Evolutionary conservation across 2,888 invertebrate species (phyloP).

Genomic region (Stenotaenia linearis): DNA sequence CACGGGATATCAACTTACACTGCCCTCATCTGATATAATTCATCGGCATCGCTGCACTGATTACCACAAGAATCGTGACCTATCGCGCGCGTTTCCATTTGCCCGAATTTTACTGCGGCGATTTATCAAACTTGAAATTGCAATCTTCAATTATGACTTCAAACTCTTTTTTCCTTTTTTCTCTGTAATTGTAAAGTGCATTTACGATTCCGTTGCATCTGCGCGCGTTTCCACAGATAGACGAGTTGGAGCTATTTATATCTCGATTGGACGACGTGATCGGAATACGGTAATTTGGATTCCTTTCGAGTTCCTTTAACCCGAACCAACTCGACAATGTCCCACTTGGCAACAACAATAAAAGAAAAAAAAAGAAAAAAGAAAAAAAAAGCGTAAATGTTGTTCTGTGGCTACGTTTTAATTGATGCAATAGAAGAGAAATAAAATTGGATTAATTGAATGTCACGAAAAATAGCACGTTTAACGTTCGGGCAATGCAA

Average conservation of each 20-base stretch:
- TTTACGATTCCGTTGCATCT: not conserved
- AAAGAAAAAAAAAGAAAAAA: not conserved
- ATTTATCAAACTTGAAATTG: not conserved
- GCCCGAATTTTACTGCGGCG: not conserved
- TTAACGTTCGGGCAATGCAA: no score
- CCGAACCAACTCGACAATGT: not conserved
- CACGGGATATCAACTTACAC: not conserved
- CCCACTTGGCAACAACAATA: not conserved
- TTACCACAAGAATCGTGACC: not conserved
- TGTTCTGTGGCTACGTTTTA: not conserved
- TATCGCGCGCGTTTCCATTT: not conserved
- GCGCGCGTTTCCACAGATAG: not conserved
- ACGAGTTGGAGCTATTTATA: not conserved
- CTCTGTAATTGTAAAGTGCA: not conserved
- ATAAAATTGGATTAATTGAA: not conserved
- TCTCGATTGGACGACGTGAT: not conserved
- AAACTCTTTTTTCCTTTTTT: not conserved
- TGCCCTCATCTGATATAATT: not conserved
- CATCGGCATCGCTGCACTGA: not conserved
- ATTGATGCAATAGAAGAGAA: not conserved
- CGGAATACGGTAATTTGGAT: not conserved
- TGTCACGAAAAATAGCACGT: not conserved
- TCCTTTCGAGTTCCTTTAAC: not conserved
- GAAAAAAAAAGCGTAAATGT: not conserved
- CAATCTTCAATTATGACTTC: not conserved